Base-by-base conservation (phyloP, 2,113 vertebrate genomes). In the Nibea coibor region DNA sequence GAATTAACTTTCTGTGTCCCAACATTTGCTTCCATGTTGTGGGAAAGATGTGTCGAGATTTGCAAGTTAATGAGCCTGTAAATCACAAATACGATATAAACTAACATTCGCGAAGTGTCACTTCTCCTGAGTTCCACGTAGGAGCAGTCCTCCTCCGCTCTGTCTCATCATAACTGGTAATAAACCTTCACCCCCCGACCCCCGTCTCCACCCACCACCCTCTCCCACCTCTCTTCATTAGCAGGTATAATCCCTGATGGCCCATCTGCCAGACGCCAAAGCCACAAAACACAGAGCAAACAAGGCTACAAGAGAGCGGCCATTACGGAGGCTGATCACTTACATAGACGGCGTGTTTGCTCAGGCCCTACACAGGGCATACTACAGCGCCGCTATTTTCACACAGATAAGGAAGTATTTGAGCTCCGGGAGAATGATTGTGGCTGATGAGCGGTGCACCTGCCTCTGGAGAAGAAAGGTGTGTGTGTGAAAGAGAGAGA, bases 241-340 rank as follows among this genome's bases (percentile, higher is more conserved):
- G 86, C 83, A 88, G 86, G 86, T 89, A 81, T 93, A 94, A 93
- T 93, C 92, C 89, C 88, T 16, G 42, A 77, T 84, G 89, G 90
- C 78, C 91, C 92, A 93, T 92, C 93, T 93, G 90, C 88, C 84
- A 87, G 87, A 85, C 84, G 11, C 82, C 81, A 82, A 80, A 89
- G 78, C 81, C 87, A 84, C 90, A 88, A 87, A 91, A 87, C 58
- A 72, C 63, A 78, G 58, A 86, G 86, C 88, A 92, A 93, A 93
- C 83, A 91, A 85, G 83, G 59, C 81, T 50, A 63, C 19, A 78
- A 61, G 73, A 63, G 56, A 50, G 51, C 2, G 80, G 53, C 77
- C 90, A 88, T 91, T 88, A 88, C 6, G 62, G 85, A 39, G 69
- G 67, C 7, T 8, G 67, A 87, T 84, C 74, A 68, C 75, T 86